These are phyloP conservation scores for Karalla daura DNA, from an alignment of 2,797 vertebrate species.

Conservation along the genomic window DNA sequence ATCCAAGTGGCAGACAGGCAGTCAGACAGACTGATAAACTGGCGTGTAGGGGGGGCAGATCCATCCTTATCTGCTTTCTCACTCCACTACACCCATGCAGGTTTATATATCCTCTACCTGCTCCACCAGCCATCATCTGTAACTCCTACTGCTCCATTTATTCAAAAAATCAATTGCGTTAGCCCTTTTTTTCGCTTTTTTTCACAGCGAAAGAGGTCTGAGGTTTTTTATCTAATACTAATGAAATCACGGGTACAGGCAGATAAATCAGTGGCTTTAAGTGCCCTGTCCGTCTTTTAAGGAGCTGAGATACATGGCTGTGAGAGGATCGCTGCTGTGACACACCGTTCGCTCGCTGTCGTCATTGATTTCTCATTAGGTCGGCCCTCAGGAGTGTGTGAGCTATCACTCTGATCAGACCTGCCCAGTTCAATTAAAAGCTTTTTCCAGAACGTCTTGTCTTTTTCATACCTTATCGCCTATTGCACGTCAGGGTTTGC, in stretches of 20 bases:
- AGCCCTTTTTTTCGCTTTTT: conserved; percentile 5
- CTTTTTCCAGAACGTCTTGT: conserved; percentile 18
- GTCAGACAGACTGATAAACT: conserved; percentile 42
- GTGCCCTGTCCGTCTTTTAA: conserved; percentile 24
- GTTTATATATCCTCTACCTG: conserved; percentile 14
- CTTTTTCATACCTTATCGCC: conserved; percentile 23
- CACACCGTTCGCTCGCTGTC: conserved; percentile 50
- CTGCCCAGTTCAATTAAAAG: conserved; percentile 73
- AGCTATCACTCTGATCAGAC: conserved; percentile 65
- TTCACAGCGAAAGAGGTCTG: not conserved
- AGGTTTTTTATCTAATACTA: conserved; percentile 3
- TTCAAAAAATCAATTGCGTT: too few species aligned
- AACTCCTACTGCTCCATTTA: not conserved
- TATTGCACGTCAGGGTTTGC: conserved; percentile 21
- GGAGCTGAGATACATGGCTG: conserved; percentile 16
- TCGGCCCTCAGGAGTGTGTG: conserved; percentile 30
- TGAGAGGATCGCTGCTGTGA: conserved; percentile 44
- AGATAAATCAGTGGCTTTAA: conserved; percentile 34
- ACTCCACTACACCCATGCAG: conserved; percentile 6
- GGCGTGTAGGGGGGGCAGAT: conserved; percentile 21
- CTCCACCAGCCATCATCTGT: conserved; percentile 15
- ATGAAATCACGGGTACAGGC: conserved; percentile 21
- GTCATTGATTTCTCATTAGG: conserved; percentile 80
- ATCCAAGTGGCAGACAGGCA: conserved; percentile 41
- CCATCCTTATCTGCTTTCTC: conserved; percentile 32